phyloP scores from a whole-genome alignment of 2,888 invertebrate species.

The Oligia fasciuncula region DNA sequence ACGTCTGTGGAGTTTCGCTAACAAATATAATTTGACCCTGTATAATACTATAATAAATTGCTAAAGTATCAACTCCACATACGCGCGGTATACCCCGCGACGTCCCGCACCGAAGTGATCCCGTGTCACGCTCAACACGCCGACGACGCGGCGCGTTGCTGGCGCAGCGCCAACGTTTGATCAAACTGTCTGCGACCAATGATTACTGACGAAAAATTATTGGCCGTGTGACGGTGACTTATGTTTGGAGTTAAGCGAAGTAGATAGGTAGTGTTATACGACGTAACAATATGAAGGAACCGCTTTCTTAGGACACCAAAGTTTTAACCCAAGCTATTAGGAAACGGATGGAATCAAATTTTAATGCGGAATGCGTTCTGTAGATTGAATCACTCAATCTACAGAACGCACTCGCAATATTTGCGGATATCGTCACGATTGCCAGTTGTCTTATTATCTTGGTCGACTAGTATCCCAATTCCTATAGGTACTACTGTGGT shows the following conservation, averaged over 20 bases:
- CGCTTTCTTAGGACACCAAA: too few relatives aligned
- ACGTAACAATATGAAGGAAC: neutral
- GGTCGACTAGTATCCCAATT: neutral
- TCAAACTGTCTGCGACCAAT: constrained; percentile 56
- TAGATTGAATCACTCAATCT: neutral
- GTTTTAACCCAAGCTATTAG: neutral
- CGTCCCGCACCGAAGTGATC: constrained; percentile 50
- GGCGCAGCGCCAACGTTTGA: constrained; percentile 62
- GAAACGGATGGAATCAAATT: neutral
- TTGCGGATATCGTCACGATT: neutral
- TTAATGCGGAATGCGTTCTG: neutral
- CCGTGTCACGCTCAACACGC: constrained; percentile 58
- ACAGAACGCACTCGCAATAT: neutral
- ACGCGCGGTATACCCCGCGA: constrained; percentile 28
- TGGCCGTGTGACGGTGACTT: constrained; percentile 27
- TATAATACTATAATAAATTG: neutral
- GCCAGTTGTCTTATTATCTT: neutral
- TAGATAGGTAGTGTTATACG: neutral
- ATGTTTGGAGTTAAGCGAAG: constrained; percentile 6
- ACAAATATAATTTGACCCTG: neutral
- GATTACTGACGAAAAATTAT: constrained; percentile 51
- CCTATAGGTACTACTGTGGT: neutral
- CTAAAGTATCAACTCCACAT: constrained; percentile 52
- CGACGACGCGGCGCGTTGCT: constrained; percentile 43
- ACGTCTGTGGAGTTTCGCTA: neutral